A percentile compares a stretch with the other conserved stretches of the same genome.
Conservation (phyloP, 2,888 invertebrate species). For the Thereva unica region DNA sequence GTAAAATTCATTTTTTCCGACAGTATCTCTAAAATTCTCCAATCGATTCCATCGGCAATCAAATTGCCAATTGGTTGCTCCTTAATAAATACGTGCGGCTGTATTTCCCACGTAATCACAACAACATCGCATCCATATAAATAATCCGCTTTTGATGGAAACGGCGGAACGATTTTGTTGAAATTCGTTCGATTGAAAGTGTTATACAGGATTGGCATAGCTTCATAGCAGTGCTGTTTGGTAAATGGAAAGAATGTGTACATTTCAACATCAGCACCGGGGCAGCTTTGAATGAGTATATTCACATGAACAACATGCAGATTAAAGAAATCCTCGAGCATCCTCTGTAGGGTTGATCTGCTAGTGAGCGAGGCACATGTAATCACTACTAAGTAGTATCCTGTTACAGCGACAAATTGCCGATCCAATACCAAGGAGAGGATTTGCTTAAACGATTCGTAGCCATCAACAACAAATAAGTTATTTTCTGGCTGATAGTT, state of each 20-base stretch:
- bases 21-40: conserved; percentile 32
- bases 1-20: conserved; percentile 39
- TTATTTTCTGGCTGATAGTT: not conserved
- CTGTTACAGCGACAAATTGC: not conserved
- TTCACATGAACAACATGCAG: not conserved
- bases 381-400: not conserved
- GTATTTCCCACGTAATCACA: conserved; percentile 24
- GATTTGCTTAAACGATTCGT: not conserved
- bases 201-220: not conserved
- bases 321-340: not conserved
- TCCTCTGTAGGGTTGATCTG: too few species aligned
- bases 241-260: not conserved
- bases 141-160: conserved; percentile 39
- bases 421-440: not conserved
- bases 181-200: not conserved
- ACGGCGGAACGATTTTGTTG: not conserved
- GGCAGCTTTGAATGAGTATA: not conserved
- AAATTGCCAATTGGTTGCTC: not conserved
- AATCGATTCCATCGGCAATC: conserved; percentile 37
- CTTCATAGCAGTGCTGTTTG: not conserved
- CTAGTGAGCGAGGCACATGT: not conserved
- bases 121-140: conserved; percentile 35
- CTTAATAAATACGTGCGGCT: conserved; percentile 33
- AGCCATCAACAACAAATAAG: not conserved
- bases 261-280: not conserved